Evolutionary conservation across 2,113 vertebrate species (phyloP), one percentile per base, ranked within the genome.

Genomic region (Gambusia affinis): DNA sequence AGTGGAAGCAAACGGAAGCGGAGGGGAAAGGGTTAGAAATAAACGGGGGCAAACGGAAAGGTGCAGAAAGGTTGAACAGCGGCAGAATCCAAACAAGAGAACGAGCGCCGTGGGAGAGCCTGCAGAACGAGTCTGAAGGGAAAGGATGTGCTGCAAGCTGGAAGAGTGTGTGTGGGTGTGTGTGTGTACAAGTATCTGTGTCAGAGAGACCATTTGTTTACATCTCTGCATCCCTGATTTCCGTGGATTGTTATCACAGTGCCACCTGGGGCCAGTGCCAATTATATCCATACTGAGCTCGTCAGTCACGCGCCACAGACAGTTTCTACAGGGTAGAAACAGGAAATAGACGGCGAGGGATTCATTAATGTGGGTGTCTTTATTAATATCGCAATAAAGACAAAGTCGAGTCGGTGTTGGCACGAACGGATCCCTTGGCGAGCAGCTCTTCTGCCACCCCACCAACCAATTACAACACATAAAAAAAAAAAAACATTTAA

Each of bases 181-280:
- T 54, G 57, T 30, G 73, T 65, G 62, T 67, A 44, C 64, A 14
- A 19, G 72, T n/a, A 66, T 71, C 31, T 76, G 80, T 72, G 78
- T 33, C 28, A 33, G 61, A 66, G 31, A 17, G 60, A 44, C 71
- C 81, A 80, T 87, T 88, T 89, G 89, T 88, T 89, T 90, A 85
- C 85, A 89, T 88, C 74, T 64, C 79, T 54, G 75, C 60, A 70
- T 76, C 82, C 85, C 90, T 89, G 67, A 86, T 87, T 87, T 87
- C 73, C 70, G 29, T 78, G 73, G 73, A 77, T 86, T 39, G 37
- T 88, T 78, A 72, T 83, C 76, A 83, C 75, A 78, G 72, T 85
- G 78, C 86, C 90, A 91, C 88, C 90, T 88, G 89, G 86, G 92
- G 84, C 87, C 83, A 51, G 66, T 79, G 87, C 79, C 88, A 91